Conservation (phyloP, 1,140 invertebrate genomes). For the Plodia interpunctella region DNA sequence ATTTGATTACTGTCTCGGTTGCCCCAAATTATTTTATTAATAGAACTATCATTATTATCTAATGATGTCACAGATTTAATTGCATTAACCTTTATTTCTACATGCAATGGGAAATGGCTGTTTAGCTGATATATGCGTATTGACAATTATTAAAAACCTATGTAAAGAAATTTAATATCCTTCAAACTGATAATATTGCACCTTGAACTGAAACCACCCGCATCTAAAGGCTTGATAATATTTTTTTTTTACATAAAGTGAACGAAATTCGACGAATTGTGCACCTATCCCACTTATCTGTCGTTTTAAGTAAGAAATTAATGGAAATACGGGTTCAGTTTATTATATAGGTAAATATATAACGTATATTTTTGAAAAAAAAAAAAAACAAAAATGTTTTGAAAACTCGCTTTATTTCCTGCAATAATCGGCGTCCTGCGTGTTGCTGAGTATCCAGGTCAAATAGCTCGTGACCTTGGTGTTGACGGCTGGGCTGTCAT, state of each 20-base stretch:
- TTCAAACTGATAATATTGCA: no score
- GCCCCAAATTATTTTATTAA: no score
- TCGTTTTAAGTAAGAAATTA: not conserved
- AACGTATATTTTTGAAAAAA: not conserved
- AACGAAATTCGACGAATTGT: not conserved
- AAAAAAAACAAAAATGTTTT: not conserved
- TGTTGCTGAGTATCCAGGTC: constrained; percentile 74
- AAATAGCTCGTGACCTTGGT: constrained; percentile 73
- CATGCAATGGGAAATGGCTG: no score
- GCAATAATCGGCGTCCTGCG: constrained; percentile 55
- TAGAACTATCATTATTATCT: no score
- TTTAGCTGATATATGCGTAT: no score
- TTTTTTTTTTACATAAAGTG: no score
- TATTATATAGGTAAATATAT: no score
- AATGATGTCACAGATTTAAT: no score
- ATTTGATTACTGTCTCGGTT: no score
- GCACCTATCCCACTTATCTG: not conserved
- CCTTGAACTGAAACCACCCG: not conserved
- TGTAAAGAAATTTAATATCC: no score
- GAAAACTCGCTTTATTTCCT: constrained; percentile 28
- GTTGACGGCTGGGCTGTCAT: constrained; percentile 71
- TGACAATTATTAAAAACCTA: no score
- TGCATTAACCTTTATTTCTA: no score
- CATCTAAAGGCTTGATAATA: not conserved
- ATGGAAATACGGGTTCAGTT: not conserved